Percentiles rank a stretch among this genome's conserved stretches.
Evolutionary conservation across 2,888 invertebrate species (phyloP).

Genomic region (Sympetrum striolatum): DNA sequence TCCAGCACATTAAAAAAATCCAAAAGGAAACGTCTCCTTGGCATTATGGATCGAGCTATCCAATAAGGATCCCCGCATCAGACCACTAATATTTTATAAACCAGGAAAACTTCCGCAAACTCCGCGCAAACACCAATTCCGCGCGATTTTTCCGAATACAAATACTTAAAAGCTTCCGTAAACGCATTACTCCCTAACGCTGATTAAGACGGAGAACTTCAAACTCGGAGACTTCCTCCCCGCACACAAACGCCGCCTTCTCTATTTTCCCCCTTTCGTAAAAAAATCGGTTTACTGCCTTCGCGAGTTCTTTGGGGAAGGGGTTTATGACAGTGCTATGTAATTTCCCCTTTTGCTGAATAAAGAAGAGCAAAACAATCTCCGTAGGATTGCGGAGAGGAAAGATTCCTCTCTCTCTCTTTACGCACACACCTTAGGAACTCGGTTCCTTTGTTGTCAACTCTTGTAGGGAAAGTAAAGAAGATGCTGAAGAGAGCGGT

Average conservation of each 20-base stretch:
- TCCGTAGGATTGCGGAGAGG: neutral
- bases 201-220: slow-evolving; percentile 24
- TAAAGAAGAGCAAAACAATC: slow-evolving; percentile 1
- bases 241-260: neutral
- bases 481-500: neutral
- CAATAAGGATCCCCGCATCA: neutral
- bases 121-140: neutral
- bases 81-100: neutral
- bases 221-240: neutral
- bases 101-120: neutral
- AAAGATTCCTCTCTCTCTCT: neutral
- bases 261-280: neutral
- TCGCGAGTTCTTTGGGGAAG: neutral
- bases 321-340: slow-evolving; percentile 19
- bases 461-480: neutral
- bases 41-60: neutral
- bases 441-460: slow-evolving; percentile 4
- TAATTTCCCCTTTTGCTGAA: neutral
- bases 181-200: neutral
- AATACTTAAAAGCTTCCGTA: neutral
- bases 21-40: neutral
- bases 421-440: neutral
- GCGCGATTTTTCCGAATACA: neutral
- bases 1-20: neutral
- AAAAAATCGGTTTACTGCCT: neutral